phyloP scores from a whole-genome alignment of 2,888 invertebrate species.

The Leptinotarsa peninsularis region DNA sequence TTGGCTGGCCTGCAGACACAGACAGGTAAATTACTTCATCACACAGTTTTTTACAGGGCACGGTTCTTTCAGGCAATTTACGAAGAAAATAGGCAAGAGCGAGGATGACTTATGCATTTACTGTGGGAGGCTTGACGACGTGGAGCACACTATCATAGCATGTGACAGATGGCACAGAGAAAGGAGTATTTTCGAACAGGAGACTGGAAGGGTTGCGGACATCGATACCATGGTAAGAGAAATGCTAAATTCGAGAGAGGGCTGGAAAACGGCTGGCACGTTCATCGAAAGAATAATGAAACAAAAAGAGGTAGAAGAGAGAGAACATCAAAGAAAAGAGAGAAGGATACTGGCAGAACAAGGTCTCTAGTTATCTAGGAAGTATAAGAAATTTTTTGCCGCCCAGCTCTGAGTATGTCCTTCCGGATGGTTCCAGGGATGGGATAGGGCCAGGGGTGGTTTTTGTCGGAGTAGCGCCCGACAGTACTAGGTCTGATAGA shows the following conservation, averaged over 20 bases:
- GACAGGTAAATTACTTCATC: not conserved
- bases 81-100: no score
- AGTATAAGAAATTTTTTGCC: not conserved
- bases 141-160: not conserved
- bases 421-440: not conserved
- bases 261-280: not conserved
- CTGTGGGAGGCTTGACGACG: no score
- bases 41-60: no score
- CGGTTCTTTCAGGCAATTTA: no score
- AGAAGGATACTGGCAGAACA: not conserved
- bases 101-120: no score
- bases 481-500: no score
- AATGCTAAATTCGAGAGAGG: not conserved
- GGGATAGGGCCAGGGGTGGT: no score
- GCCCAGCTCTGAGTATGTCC: not conserved
- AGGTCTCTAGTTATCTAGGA: not conserved
- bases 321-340: no score
- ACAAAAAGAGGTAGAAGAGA: no score
- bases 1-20: not conserved
- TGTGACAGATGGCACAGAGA: conserved; percentile 5
- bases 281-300: no score
- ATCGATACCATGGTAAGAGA: not conserved
- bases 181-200: not conserved
- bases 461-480: no score
- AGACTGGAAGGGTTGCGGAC: not conserved